Evolutionary conservation across 2,797 vertebrate species (phyloP).

Genomic region (Chiroxiphia lanceolata): DNA sequence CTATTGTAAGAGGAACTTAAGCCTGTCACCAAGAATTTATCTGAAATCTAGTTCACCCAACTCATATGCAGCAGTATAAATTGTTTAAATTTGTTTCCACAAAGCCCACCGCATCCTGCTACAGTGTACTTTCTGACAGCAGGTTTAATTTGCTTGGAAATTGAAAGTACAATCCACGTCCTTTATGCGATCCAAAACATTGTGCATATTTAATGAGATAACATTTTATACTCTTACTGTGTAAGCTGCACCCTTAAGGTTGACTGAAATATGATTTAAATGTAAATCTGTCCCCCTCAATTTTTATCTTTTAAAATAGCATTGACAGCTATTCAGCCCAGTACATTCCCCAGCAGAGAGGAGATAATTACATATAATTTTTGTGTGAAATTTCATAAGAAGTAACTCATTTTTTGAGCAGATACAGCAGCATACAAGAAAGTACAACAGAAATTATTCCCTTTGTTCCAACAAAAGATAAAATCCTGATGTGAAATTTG

Average conservation of each 20-base stretch:
- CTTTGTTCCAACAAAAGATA: not conserved
- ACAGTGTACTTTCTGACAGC: constrained; percentile 43
- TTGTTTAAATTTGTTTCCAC: constrained; percentile 68
- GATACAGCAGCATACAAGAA: not conserved
- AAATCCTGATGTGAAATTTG: not conserved
- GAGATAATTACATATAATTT: constrained; percentile 34
- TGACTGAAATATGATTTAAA: constrained; percentile 56
- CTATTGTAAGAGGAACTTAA: not conserved
- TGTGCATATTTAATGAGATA: constrained; percentile 66
- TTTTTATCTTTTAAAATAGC: constrained; percentile 45
- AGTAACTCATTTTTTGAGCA: not conserved
- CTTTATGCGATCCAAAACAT: constrained; percentile 64
- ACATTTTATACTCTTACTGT: constrained; percentile 57
- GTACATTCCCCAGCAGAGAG: not conserved
- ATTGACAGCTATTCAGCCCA: constrained; percentile 27
- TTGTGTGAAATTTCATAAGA: constrained; percentile 24
- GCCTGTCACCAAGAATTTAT: constrained; percentile 42
- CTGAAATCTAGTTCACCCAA: constrained; percentile 60
- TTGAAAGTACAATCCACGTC: constrained; percentile 68
- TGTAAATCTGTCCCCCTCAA: not conserved
- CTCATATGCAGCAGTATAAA: constrained; percentile 62
- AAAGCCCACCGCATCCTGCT: constrained; percentile 56
- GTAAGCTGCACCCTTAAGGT: constrained; percentile 62
- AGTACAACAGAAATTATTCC: not conserved
- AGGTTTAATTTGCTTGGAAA: constrained; percentile 69